These are phyloP conservation scores for Acrossocheilus fasciatus DNA, from an alignment of 2,797 vertebrate genomes.

Conservation along the genomic window DNA sequence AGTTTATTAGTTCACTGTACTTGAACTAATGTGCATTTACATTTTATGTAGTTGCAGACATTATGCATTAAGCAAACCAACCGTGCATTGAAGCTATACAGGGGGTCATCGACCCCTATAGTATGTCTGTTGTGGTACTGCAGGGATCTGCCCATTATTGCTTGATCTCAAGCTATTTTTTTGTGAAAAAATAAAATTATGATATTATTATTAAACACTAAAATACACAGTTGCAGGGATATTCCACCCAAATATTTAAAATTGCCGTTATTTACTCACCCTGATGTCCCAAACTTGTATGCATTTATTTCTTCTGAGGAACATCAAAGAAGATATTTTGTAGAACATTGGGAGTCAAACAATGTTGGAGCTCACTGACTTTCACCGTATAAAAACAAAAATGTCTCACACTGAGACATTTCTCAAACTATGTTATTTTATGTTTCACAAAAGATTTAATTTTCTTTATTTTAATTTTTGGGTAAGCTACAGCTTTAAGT, in stretches of 20 bases:
- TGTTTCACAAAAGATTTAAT: not conserved
- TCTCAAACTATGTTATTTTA: not conserved
- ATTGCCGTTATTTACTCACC: not conserved
- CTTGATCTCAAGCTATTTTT: not conserved
- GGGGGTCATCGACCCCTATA: not conserved
- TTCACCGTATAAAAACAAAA: not conserved
- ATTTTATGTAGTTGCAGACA: not conserved
- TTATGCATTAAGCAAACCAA: not conserved
- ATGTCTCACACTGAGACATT: not conserved
- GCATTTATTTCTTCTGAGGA: not conserved
- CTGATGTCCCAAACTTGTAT: not conserved
- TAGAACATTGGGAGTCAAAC: not conserved
- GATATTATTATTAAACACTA: not conserved
- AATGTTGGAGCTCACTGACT: not conserved
- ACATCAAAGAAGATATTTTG: not conserved
- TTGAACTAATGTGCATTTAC: slow-evolving; percentile 14
- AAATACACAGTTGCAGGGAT: not conserved
- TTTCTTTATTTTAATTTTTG: not conserved
- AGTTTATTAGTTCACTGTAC: not conserved
- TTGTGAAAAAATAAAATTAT: not conserved
- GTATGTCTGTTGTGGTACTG: slow-evolving; percentile 1
- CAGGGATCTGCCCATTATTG: not conserved
- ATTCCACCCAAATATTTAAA: not conserved
- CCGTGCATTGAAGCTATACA: not conserved
- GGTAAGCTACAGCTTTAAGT: not conserved